phyloP scores from a whole-genome alignment of 2,797 vertebrate genomes.

The Anas capensis region DNA sequence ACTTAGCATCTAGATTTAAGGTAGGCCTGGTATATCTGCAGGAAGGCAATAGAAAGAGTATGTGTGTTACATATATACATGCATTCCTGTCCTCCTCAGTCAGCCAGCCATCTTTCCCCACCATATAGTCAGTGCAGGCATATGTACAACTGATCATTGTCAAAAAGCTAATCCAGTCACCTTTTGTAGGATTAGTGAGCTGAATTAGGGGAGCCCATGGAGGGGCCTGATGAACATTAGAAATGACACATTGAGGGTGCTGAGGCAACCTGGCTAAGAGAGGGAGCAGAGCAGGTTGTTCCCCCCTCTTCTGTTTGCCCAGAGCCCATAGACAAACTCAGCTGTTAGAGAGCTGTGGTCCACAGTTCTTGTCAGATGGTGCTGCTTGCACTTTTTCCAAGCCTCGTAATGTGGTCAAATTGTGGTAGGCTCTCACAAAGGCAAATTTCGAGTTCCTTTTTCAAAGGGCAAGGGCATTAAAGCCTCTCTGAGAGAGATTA shows the following conservation, averaged over 20 bases:
- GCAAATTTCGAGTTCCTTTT: not conserved
- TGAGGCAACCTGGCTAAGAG: not conserved
- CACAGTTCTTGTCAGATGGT: not conserved
- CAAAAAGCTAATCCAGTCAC: not conserved
- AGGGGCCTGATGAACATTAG: not conserved
- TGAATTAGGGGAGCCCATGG: not conserved
- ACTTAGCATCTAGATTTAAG: not conserved
- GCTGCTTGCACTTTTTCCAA: not conserved
- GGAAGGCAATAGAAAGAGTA: not conserved
- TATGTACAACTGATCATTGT: not conserved
- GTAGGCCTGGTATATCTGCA: not conserved
- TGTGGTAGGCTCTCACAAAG: not conserved
- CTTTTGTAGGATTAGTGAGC: not conserved
- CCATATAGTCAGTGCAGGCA: no score
- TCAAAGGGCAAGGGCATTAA: not conserved
- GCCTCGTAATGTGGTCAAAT: not conserved
- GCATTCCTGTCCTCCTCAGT: not conserved
- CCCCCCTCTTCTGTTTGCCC: not conserved
- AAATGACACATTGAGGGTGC: not conserved
- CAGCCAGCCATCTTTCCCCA: no score
- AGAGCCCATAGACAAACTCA: not conserved
- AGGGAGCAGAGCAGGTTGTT: not conserved
- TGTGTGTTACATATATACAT: not conserved
- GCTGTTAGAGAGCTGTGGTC: not conserved
- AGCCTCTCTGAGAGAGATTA: not conserved